These are phyloP conservation scores for Actinia equina DNA, from an alignment of 64 coral and sea anemone genomes.

Conservation along the genomic window DNA sequence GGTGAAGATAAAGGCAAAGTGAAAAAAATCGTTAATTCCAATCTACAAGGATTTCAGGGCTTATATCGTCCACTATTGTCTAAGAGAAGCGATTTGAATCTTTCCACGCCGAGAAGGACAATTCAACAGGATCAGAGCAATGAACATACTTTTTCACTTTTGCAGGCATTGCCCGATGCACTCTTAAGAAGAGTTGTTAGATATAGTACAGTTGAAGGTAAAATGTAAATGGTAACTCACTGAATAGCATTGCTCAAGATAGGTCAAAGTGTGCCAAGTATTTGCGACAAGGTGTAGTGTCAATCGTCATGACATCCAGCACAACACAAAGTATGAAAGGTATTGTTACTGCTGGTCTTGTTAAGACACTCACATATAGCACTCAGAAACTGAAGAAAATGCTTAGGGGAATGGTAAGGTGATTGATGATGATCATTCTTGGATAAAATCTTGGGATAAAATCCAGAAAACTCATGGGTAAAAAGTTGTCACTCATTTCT, in stretches of 20 bases:
- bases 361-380: constrained; percentile 73
- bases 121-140: constrained; percentile 59
- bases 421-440: no score
- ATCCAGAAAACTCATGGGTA: no score
- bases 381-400: constrained; percentile 83
- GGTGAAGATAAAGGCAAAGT: constrained; percentile 94
- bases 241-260: constrained; percentile 63
- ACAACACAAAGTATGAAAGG: constrained; percentile 90
- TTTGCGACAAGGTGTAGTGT: constrained; percentile 41
- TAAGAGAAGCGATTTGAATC: constrained; percentile 25
- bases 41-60: constrained; percentile 64
- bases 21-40: constrained; percentile 75
- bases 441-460: no score
- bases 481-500: no score
- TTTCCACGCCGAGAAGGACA: constrained; percentile 24
- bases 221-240: no score
- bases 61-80: constrained; percentile 65
- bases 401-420: constrained; percentile 51
- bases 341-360: constrained; percentile 74
- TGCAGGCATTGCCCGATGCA: constrained; percentile 57
- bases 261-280: constrained; percentile 36
- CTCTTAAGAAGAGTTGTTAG: constrained; percentile 42
- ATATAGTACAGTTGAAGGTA: background rate
- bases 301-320: constrained; percentile 80
- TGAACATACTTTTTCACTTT: constrained; percentile 36